Percentiles rank a stretch among this genome's conserved stretches.
Conservation (phyloP, 2,888 invertebrate species). For the Dolichopus griseipennis region DNA sequence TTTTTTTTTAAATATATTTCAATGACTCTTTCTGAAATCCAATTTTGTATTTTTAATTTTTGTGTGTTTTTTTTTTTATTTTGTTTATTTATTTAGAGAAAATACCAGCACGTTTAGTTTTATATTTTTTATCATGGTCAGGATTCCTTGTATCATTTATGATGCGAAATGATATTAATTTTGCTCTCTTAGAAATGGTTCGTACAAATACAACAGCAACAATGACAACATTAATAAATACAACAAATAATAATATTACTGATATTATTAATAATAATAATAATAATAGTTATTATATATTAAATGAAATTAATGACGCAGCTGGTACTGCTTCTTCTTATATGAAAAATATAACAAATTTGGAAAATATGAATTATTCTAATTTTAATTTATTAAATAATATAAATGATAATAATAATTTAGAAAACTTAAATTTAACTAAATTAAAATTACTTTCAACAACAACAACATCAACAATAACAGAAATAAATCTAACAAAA, state of each 20-base stretch:
- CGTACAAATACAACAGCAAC: constrained; percentile 17
- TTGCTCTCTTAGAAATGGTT: constrained; percentile 62
- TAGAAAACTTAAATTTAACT: constrained; percentile 5
- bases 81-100: constrained; percentile 36
- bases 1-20: no score
- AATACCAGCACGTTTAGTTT: constrained; percentile 59
- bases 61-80: no score
- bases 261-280: background rate
- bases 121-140: constrained; percentile 62
- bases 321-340: constrained; percentile 4
- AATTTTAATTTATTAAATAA: background rate
- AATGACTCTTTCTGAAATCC: no score
- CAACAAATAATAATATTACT: background rate
- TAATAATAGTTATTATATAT: no score
- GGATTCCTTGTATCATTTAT: constrained; percentile 66
- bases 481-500: background rate
- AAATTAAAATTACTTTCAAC: background rate
- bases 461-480: background rate
- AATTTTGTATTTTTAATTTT: no score
- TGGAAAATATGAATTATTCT: no score
- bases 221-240: background rate
- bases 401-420: background rate
- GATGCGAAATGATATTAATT: constrained; percentile 67
- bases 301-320: background rate
- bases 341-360: background rate